A percentile compares a stretch with the other conserved stretches of the same genome.
These are phyloP conservation scores for Terrapene triunguis DNA, from an alignment of 2,113 vertebrate species.

Conservation along the genomic window DNA sequence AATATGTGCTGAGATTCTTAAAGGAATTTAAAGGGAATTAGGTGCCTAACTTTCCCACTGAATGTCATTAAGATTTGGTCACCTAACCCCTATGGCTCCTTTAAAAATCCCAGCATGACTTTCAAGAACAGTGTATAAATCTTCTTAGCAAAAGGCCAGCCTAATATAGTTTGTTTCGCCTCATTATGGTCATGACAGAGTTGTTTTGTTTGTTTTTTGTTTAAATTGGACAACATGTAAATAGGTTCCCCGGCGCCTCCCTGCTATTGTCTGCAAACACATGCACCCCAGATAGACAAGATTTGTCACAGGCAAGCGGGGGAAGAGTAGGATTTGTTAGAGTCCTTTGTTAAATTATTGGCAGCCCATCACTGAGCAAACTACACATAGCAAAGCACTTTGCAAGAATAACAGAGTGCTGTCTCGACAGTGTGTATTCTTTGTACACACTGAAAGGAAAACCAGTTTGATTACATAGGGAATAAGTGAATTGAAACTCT, in stretches of 20 bases:
- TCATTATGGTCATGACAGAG: not conserved
- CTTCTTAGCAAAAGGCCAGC: not conserved
- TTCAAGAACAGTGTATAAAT: not conserved
- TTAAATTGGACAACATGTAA: not conserved
- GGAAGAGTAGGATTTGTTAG: not conserved
- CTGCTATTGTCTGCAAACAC: not conserved
- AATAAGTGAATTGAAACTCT: not conserved
- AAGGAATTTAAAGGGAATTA: not conserved
- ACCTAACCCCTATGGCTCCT: not conserved
- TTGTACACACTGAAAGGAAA: too few relatives aligned
- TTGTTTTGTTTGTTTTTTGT: not conserved
- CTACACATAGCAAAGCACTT: not conserved
- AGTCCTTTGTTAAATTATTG: not conserved
- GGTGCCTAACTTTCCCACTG: not conserved
- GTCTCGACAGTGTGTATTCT: not conserved
- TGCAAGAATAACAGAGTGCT: accelerated
- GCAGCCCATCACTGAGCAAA: accelerated
- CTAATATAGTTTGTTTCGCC: not conserved
- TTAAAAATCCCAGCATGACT: not conserved
- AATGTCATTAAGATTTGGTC: not conserved
- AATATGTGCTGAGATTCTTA: not conserved
- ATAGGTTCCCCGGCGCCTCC: not conserved
- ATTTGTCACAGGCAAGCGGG: not conserved
- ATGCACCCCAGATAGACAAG: not conserved
- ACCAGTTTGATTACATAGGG: not conserved